Conservation (phyloP, 2,113 vertebrate species). For the Zosterops lateralis region DNA sequence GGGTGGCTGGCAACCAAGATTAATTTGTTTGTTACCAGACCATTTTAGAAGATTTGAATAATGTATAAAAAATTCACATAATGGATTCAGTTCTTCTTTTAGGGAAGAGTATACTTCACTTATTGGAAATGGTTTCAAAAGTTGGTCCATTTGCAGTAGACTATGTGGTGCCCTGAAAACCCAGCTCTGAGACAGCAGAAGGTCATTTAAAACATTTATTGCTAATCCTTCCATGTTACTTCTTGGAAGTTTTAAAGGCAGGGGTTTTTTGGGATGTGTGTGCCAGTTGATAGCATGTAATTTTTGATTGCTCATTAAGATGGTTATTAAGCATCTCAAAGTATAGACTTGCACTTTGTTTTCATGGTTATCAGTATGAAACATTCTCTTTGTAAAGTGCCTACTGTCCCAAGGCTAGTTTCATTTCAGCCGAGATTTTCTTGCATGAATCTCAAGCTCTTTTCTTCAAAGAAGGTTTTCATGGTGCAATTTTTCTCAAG, state of each 20-base stretch:
- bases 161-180: neutral
- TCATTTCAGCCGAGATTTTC: constrained; percentile 45
- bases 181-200: neutral
- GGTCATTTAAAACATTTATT: neutral
- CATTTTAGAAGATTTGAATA: neutral
- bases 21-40: neutral
- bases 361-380: constrained; percentile 59
- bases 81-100: neutral
- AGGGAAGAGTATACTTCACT: neutral
- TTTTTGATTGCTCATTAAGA: constrained; percentile 66
- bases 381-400: constrained; percentile 53
- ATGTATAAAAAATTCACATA: neutral
- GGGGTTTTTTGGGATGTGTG: neutral
- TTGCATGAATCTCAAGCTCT: constrained; percentile 6
- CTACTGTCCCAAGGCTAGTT: constrained; percentile 50
- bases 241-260: constrained; percentile 38
- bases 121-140: neutral
- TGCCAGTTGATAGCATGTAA: constrained; percentile 1
- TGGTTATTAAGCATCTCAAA: constrained; percentile 47
- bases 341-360: constrained; percentile 46
- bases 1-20: neutral
- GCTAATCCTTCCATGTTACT: neutral
- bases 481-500: constrained; percentile 33
- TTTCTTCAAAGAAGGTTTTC: constrained; percentile 64
- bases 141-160: neutral